Conservation (phyloP, 2,888 invertebrate genomes). For the Conomelus anceps region DNA sequence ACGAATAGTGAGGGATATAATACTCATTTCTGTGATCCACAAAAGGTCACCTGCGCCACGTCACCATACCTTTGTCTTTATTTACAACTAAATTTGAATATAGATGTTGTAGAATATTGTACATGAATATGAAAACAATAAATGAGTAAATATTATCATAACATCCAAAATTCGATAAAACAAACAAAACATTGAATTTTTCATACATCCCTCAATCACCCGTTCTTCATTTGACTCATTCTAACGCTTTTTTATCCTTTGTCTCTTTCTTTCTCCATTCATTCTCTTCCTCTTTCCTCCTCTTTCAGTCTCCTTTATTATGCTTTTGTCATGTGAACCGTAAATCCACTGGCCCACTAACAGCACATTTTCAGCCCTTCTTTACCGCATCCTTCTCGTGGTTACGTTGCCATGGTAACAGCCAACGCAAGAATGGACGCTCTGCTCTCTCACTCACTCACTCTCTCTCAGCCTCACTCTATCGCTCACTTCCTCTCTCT, state of each 20-base stretch:
- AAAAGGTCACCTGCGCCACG: too few species aligned
- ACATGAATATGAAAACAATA: too few species aligned
- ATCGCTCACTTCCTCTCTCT: background rate
- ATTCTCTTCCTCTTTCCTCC: background rate
- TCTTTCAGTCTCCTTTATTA: background rate
- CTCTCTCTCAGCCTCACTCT: slow-evolving; percentile 1
- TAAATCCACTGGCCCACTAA: slow-evolving; percentile 3
- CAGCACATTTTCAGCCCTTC: background rate
- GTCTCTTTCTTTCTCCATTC: background rate
- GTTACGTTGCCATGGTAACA: background rate
- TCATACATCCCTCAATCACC: background rate
- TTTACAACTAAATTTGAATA: too few species aligned
- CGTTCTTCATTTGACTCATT: background rate
- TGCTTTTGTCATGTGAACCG: background rate
- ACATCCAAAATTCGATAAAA: too few species aligned
- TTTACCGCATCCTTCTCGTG: slow-evolving; percentile 1
- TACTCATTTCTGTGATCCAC: too few species aligned
- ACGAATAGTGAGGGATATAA: too few species aligned
- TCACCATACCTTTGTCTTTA: too few species aligned
- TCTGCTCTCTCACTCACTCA: background rate
- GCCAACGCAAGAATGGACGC: background rate
- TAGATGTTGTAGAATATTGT: too few species aligned
- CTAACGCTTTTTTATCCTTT: background rate
- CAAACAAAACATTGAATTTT: too few species aligned
- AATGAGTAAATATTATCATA: too few species aligned